A percentile compares a stretch with the other conserved stretches of the same genome.
These are phyloP conservation scores for Tetragonisca angustula DNA, from an alignment of 2,888 invertebrate genomes.

Conservation along the genomic window DNA sequence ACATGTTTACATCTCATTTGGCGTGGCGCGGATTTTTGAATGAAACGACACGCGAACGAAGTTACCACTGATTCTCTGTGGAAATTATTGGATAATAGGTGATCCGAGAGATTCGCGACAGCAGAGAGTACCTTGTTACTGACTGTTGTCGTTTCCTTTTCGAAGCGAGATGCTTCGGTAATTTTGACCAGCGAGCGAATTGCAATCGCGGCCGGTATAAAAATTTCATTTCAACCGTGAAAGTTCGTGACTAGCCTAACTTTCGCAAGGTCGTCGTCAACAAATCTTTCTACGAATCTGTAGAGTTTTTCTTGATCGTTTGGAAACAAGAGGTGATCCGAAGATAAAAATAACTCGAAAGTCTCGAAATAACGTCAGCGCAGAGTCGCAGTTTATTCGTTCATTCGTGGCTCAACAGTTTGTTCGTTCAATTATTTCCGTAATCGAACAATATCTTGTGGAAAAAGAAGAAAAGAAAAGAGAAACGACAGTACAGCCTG, in stretches of 20 bases:
- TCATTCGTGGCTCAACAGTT: constrained; percentile 19
- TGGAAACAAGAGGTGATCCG: too few relatives aligned
- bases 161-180: neutral
- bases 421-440: constrained; percentile 5
- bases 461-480: too few relatives aligned
- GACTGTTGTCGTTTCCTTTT: neutral
- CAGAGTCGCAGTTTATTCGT: too few relatives aligned
- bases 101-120: neutral
- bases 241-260: too few relatives aligned
- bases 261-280: too few relatives aligned
- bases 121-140: neutral
- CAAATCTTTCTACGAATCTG: too few relatives aligned
- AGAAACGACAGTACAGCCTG: too few relatives aligned
- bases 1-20: constrained; percentile 45
- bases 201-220: too few relatives aligned
- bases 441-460: constrained; percentile 15
- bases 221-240: too few relatives aligned
- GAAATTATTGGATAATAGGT: neutral
- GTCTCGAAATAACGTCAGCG: too few relatives aligned
- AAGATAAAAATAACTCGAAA: too few relatives aligned
- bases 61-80: neutral
- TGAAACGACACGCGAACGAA: constrained; percentile 3
- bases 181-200: neutral
- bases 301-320: too few relatives aligned
- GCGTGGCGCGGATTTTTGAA: neutral